Evolutionary conservation across 2,797 vertebrate species (phyloP), one percentile per base, ranked within the genome.

Genomic region (Eulemur albifrons): DNA sequence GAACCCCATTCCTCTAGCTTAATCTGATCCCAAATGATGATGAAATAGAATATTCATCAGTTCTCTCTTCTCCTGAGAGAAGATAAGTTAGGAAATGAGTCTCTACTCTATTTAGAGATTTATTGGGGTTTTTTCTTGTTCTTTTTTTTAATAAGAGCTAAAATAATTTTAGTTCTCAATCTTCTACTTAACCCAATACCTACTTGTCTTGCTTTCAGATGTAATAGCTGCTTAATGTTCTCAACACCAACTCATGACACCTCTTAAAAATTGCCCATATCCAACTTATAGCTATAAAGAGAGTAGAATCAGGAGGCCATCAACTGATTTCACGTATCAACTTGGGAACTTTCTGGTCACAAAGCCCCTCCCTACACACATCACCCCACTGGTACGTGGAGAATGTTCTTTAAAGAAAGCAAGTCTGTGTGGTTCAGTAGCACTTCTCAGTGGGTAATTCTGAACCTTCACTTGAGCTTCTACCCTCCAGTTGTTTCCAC

Each of bases 11-110:
- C 69, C 18, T 93, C n/a, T 54, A 67, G 65, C 61, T 95, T 93
- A 83, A 88, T 94, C 85, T 93, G 79, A 93, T 83, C 93, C 82
- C 93, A 94, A 75, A 94, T 91, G 69, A 95, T 92, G 87, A 93
- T 94, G 88, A 95, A 96, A 95, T 91, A 52, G 65, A 97, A 91
- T 95, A 95, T 92, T 94, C 88, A 93, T 89, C 79, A 80, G 83
- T 89, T 97, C 40, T 95, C 43, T 88, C 35, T 92, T 79, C 91
- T 82, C 38, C 80, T 76, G 43, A 93, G 38, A 92, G 81, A 87
- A 15, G 17, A 43, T 73, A 38, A 70, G 17, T 79, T 95, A 83
- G 65, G 9, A 90, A 93, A 96, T 69, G 63, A 79, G 23, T 50
- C 80, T 90, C 27, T 88, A 18, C 5, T 17, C 23, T 77, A 75